These are phyloP conservation scores for Drosophila stalkeri DNA, from an alignment of 2,888 invertebrate genomes.

Conservation along the genomic window DNA sequence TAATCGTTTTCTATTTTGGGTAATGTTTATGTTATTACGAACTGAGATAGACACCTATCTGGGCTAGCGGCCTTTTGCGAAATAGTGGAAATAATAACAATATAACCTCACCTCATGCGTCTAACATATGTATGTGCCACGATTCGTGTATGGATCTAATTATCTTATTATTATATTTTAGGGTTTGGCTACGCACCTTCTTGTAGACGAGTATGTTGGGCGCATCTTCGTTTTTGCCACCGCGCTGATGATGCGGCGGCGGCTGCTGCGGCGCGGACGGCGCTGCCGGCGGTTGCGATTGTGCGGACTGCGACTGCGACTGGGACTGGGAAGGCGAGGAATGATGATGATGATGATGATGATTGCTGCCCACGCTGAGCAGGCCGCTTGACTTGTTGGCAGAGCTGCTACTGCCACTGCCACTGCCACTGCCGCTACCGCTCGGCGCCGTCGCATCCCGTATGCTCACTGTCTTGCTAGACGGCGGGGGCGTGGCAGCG, in stretches of 20 bases:
- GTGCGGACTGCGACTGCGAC: constrained; percentile 24
- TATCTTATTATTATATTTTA: background rate
- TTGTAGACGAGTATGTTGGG: constrained; percentile 95
- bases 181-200: constrained; percentile 87
- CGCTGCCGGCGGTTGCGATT: constrained; percentile 44
- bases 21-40: background rate
- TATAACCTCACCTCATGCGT: background rate
- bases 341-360: constrained; percentile 63
- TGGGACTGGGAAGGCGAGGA: constrained; percentile 37
- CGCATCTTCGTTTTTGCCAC: constrained; percentile 88
- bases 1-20: constrained; percentile 8
- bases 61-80: background rate
- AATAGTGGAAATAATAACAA: background rate
- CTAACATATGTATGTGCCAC: background rate
- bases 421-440: constrained; percentile 11
- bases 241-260: constrained; percentile 59
- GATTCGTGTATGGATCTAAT: background rate
- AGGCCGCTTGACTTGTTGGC: constrained; percentile 51
- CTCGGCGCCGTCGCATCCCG: constrained; percentile 35
- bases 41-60: background rate
- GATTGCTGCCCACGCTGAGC: constrained; percentile 67
- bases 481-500: constrained; percentile 40
- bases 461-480: constrained; percentile 40
- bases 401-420: constrained; percentile 2
- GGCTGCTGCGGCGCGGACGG: constrained; percentile 26